Conservation (phyloP, 2,888 invertebrate genomes). For the Girardia tigrina region DNA sequence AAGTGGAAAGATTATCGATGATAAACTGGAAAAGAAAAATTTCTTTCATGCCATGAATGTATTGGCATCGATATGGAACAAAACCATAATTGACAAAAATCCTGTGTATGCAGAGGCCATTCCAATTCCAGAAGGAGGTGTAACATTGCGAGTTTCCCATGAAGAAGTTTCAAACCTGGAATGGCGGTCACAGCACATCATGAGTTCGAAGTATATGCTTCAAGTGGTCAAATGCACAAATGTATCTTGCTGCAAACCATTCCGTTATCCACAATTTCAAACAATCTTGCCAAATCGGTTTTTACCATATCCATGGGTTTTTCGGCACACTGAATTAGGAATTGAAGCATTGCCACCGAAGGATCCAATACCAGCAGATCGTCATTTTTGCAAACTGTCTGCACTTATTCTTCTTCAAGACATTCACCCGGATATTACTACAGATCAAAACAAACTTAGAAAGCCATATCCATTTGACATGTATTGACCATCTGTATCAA, state of each 20-base stretch:
- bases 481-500: too few relatives aligned
- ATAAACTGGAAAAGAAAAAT: neutral
- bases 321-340: neutral
- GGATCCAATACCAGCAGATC: neutral
- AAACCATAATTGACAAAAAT: conserved; percentile 13
- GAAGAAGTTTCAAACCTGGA: neutral
- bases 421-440: neutral
- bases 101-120: neutral
- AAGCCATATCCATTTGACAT: too few relatives aligned
- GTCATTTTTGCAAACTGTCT: neutral
- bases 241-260: conserved; percentile 11
- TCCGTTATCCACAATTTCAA: neutral
- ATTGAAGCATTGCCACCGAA: neutral
- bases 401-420: neutral
- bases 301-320: conserved; percentile 14
- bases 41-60: neutral
- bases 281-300: neutral
- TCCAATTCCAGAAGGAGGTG: neutral
- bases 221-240: conserved; percentile 7
- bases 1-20: neutral
- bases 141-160: neutral
- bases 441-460: too few relatives aligned
- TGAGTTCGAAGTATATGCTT: conserved; percentile 16
- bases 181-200: conserved; percentile 12
- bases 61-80: neutral